Base-by-base conservation (phyloP, 2,888 invertebrate genomes). In the Tinea trinotella region DNA sequence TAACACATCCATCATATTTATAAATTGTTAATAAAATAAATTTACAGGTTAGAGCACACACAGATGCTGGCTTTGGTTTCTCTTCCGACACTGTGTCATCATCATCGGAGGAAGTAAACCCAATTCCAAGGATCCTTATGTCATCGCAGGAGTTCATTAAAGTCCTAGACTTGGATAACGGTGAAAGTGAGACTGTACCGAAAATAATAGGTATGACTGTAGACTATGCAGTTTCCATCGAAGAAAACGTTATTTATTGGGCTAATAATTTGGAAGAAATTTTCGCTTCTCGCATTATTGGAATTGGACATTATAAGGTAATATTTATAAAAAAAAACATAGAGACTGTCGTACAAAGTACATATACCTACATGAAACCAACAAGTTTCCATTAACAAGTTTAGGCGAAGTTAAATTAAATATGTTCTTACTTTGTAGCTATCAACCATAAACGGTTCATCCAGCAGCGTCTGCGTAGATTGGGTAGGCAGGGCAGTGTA, bases 401-500 rank as follows among this genome's bases (percentile, higher is more conserved):
- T n/a, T n/a, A n/a, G n/a, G n/a, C n/a, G n/a, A n/a, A n/a, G n/a
- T n/a, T n/a, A n/a, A n/a, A n/a, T n/a, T n/a, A n/a, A n/a, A n/a
- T n/a, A n/a, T n/a, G n/a, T n/a, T n/a, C n/a, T n/a, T n/a, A n/a
- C n/a, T 30, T 40, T 40, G 24, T 62, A 87, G 87, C 62, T 87
- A 53, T 71, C 73, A 48, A 82, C 87, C 13, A 82, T 82, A 19
- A 86, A 84, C 57, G 82, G 77, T 2, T 72, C 82, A 10, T 85
- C 82, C 1, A 76, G 89, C 7, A 91, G 93, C 57, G 75, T 97
- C 19, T 90, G 93, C 1, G 87, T 95, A 0, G 97, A 98, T 75
- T 98, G 97, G 97, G 89, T 97, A 44, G 90, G 93, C 52, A 88
- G 96, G 52, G 90, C 91, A 48, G 80, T 97, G 4, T 97, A 94